Evolutionary conservation across 2,113 vertebrate species (phyloP), one percentile per base, ranked within the genome.

Genomic region (Macquaria ambigua): DNA sequence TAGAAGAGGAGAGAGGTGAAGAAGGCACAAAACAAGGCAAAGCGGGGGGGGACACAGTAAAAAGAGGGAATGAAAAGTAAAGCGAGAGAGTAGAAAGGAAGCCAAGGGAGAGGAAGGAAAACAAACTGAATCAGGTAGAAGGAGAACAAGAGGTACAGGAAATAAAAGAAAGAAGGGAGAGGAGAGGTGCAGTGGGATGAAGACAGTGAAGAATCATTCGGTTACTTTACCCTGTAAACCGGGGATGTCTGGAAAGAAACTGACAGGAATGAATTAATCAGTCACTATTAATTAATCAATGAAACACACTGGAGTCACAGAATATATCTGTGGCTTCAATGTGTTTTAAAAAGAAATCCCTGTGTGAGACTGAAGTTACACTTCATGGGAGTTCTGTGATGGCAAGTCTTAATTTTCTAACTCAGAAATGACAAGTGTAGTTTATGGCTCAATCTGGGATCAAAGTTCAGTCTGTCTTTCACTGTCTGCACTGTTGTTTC

Each of bases 31-130:
- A 46, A n/a, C 50, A 50, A 63, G 18, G 48, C 21, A 66, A 59
- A 72, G 58, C 15, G 43, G 15, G 73, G 15, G 73, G 39, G 48
- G 43, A 62, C 10, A 39, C 2, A n/a, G n/a, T 15, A n/a, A 34
- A 53, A 62, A 52, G n/a, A 64, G 21, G 8, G 12, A 55, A 46
- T 67, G 18, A 50, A 79, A 82, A 76, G 1, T 41, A 41, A 71
- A 67, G 14, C 0, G 8, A 80, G 34, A n/a, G 14, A 81, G 61
- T 2, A 66, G 23, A 75, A 59, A 55, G 53, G 11, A 78, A 48
- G 55, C 9, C 25, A 14, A 3, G 6, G 41, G 34, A 25, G 39
- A 46, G 52, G 18, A 2, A 55, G 21, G 34, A 37, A 46, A 55
- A 67, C 48, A 41, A 75, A 55, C 23, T 3, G n/a, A 56, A 31